Conservation (phyloP, 2,888 invertebrate genomes). For the Bombylius discolor region DNA sequence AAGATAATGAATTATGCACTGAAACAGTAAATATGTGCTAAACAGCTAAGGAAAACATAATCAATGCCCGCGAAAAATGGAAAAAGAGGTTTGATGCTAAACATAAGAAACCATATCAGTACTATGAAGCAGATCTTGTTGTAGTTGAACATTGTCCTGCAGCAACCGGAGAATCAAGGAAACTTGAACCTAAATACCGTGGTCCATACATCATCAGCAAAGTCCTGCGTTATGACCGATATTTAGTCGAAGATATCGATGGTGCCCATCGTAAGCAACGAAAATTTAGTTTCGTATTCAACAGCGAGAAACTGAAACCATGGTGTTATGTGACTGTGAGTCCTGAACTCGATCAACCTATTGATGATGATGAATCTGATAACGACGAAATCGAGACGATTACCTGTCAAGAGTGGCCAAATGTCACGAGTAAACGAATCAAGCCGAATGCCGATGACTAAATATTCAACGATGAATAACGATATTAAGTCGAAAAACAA, state of each 20-base stretch:
- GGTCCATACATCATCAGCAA: not conserved
- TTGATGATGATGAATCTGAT: too few relatives aligned
- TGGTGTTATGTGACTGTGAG: too few relatives aligned
- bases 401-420: too few relatives aligned
- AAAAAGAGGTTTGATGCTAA: not conserved
- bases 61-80: not conserved
- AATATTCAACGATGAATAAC: too few relatives aligned
- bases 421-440: too few relatives aligned
- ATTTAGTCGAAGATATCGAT: not conserved
- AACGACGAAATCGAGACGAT: too few relatives aligned
- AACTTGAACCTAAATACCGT: not conserved
- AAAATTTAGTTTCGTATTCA: not conserved
- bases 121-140: not conserved
- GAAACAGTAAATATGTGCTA: not conserved
- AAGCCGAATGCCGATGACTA: too few relatives aligned
- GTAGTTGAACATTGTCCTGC: not conserved
- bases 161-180: not conserved
- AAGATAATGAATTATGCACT: not conserved
- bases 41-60: not conserved
- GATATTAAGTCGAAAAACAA: too few relatives aligned
- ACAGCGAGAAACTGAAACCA: too few relatives aligned
- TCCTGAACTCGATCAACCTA: too few relatives aligned
- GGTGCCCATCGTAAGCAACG: not conserved
- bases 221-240: not conserved
- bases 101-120: not conserved